Evolutionary conservation across 2,797 vertebrate species (phyloP).

Genomic region (Coccyzus lansbergi): DNA sequence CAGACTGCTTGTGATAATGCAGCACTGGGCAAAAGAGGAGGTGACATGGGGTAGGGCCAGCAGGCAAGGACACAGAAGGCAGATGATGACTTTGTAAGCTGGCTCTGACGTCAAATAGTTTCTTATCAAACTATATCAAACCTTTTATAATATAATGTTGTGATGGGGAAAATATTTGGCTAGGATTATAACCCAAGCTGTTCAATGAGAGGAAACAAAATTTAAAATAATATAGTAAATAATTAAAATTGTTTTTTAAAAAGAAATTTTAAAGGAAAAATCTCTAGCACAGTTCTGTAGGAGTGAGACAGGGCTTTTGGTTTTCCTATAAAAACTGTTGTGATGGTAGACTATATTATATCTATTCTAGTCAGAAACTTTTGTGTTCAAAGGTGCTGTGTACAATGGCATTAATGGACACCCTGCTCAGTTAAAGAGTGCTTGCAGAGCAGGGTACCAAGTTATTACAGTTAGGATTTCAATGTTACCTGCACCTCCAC

Average conservation of each 20-base stretch:
- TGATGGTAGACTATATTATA: not conserved
- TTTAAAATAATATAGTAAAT: not conserved
- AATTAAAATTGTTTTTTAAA: not conserved
- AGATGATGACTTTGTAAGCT: not conserved
- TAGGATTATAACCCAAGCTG: not conserved
- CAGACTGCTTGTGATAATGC: not conserved
- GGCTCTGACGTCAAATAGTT: not conserved
- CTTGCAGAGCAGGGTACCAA: not conserved
- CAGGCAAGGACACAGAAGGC: not conserved
- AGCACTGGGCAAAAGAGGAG: not conserved
- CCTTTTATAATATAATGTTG: not conserved
- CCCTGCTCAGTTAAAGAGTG: not conserved
- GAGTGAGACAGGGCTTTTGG: not conserved
- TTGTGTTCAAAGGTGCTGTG: not conserved
- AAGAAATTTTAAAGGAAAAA: not conserved
- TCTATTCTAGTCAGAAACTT: not conserved
- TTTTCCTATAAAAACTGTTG: not conserved
- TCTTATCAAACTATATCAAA: not conserved
- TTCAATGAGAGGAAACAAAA: not conserved
- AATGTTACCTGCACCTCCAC: not conserved
- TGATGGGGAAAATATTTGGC: not conserved
- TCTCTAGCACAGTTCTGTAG: not conserved
- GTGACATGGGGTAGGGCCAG: fast-evolving
- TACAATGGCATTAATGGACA: not conserved
- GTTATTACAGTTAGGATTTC: not conserved